Base-by-base conservation (phyloP, 2,113 vertebrate genomes). In the Girardinichthys multiradiatus region DNA sequence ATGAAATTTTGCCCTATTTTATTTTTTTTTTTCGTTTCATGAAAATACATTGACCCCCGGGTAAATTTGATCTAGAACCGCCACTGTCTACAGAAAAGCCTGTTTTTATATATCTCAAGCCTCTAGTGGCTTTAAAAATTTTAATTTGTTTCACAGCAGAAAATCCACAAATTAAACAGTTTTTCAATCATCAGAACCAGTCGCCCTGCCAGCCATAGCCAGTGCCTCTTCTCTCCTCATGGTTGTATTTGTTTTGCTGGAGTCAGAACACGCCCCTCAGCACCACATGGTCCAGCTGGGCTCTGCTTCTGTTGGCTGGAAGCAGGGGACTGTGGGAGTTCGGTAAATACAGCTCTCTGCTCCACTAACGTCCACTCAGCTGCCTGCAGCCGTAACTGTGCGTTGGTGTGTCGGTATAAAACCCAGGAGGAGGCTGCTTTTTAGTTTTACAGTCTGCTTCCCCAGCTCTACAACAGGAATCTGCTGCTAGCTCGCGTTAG, bases 251-350 rank as follows among this genome's bases (percentile, higher is more conserved):
- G 17, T 21, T 69, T 66, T 24, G 29, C 14, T 21, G 24, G 7
- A 31, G 42, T 30, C 19, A 4, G 42, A 39, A 0, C 78, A 69
- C 85, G 70, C 84, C 82, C 80, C 48, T 17, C 4, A 39, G 21
- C 62, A 64, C 68, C 90, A 91, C 86, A 1, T 91, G 90, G 72
- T 75, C 26, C 48, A 10, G 48, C 24, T 29, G 30, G 1, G 68
- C 70, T 66, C 64, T 17, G 29, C 73, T 60, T 70, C 76, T 80
- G 54, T 89, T 87, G 87, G 87, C 77, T 64, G 78, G 13, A 13
- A 24, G 35, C 67, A 64, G 42, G 57, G 14, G 37, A 63, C 59
- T 64, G 17, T n/a, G 21, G 33, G 35, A 31, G 31, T 24, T 35
- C 3, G 11, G 76, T 69, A 81, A 79, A 76, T 62, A 37, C 72